Conservation (phyloP, 2,888 invertebrate species). For the Mactromeris polynyma region DNA sequence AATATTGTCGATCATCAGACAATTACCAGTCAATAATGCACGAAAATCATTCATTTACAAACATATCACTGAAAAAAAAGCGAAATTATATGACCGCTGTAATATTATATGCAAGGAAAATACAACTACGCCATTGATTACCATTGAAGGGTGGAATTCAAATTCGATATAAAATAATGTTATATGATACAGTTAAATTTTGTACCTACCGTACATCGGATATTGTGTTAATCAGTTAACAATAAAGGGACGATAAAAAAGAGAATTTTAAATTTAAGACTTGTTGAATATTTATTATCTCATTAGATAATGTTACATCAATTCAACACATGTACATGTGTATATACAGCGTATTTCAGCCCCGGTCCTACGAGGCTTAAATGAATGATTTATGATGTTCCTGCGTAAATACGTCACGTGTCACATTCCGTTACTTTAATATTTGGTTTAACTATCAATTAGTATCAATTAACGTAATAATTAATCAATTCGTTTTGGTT, state of each 20-base stretch:
- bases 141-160: background rate
- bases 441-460: background rate
- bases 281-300: background rate
- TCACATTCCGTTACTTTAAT: background rate
- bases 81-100: background rate
- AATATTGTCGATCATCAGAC: constrained; percentile 3
- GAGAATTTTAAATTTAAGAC: background rate
- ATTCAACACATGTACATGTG: background rate
- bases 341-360: background rate
- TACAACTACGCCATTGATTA: background rate
- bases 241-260: background rate
- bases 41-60: background rate
- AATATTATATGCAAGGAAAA: background rate
- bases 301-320: background rate
- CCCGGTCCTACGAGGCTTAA: background rate
- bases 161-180: background rate
- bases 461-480: background rate
- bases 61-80: background rate
- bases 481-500: background rate
- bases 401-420: background rate
- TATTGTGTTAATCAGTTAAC: background rate
- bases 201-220: background rate
- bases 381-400: background rate
- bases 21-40: background rate
- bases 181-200: background rate